These are phyloP conservation scores for Elmis aenea DNA, from an alignment of 2,888 invertebrate species.

Conservation along the genomic window DNA sequence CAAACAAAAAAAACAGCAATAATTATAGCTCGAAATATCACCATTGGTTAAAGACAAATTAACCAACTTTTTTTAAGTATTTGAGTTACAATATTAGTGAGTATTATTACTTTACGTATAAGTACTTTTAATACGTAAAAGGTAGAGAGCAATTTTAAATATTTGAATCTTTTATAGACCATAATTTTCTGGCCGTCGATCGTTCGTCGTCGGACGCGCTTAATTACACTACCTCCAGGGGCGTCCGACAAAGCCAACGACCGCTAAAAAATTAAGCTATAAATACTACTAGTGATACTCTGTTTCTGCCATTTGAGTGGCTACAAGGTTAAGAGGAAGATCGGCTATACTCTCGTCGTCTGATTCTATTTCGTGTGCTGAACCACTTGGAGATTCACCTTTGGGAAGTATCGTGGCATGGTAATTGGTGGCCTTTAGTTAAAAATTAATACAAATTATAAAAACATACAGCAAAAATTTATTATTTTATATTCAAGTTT, in stretches of 20 bases:
- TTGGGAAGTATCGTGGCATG: conserved; percentile 40
- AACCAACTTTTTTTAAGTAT: conserved; percentile 21
- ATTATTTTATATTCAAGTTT: too few species aligned
- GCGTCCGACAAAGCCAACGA: too few species aligned
- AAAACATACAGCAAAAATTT: not conserved
- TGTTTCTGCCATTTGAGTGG: conserved; percentile 61
- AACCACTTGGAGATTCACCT: conserved; percentile 35
- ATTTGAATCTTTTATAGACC: too few species aligned
- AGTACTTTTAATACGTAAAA: conserved; percentile 20
- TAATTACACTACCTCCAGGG: too few species aligned
- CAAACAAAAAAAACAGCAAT: conserved; percentile 14
- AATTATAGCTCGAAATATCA: conserved; percentile 23
- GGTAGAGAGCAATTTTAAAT: too few species aligned
- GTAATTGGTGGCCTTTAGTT: conserved; percentile 19
- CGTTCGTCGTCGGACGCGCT: too few species aligned
- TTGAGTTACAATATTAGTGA: conserved; percentile 21
- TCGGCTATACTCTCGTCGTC: conserved; percentile 55
- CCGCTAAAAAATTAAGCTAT: too few species aligned
- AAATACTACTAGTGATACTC: conserved; percentile 41
- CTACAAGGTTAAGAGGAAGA: conserved; percentile 65
- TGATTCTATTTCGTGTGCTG: conserved; percentile 40
- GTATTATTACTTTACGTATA: conserved; percentile 21
- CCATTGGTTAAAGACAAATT: conserved; percentile 15
- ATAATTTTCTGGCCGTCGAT: too few species aligned
- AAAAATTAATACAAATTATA: not conserved